Base-by-base conservation (phyloP, 2,113 vertebrate species). In the Cyanoramphus novaezelandiae region DNA sequence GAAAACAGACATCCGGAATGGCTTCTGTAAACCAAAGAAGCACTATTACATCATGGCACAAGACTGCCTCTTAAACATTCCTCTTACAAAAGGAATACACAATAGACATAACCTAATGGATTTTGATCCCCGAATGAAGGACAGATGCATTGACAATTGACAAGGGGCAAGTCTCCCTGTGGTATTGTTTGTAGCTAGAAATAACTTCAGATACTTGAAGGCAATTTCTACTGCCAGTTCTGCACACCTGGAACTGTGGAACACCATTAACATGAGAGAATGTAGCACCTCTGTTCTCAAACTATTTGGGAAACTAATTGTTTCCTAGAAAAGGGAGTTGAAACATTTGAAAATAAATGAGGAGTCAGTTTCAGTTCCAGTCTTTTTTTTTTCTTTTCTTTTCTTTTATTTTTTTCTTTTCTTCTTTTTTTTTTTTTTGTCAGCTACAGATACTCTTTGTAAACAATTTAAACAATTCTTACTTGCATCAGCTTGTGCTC, bases 391-490 rank as follows among this genome's bases (percentile, higher is more conserved):
- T 46, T 37, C 28, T 39, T 7, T 19, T 8, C 20, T 60, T n/a
- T 55, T 86, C 93, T 70, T 93, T 39, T 94, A 7, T 37, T 37
- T 8, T 27, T 37, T n/a, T 39, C 4, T 9, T 50, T 50, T 50
- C 4, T 53, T 18, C 6, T 7, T 19, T 8, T 33, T 60, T n/a
- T 55, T 86, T 93, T 70, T 93, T 39, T 94, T 80, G 49, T 63
- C 35, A 82, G 33, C 82, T 79, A 70, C 63, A 49, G 72, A 72
- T 95, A 92, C 75, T 94, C 95, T 96, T 90, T 93, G 96, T 98
- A 98, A 98, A 98, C 97, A 98, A 97, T 74, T 90, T 90, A 81
- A 95, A 84, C 94, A 88, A 47, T 83, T 97, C 53, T 72, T 89
- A 77, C 82, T 96, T 96, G 89, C 95, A 97, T 96, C 31, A 44